A percentile compares a stretch with the other conserved stretches of the same genome.
These are phyloP conservation scores for Drosophila eohydei DNA, from an alignment of 2,888 invertebrate genomes.

Conservation along the genomic window DNA sequence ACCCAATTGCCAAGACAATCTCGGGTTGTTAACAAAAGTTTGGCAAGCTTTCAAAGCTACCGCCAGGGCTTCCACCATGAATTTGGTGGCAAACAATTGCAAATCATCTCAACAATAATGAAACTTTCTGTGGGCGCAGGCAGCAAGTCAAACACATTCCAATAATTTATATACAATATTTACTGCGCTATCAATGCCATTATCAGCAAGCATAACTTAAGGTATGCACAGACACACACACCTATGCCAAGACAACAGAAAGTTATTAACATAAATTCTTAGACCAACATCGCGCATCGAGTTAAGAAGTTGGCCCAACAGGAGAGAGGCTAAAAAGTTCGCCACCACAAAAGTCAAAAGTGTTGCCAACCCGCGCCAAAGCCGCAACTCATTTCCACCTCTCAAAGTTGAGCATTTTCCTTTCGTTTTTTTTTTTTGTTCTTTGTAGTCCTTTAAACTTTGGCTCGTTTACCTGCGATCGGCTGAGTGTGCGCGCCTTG, in stretches of 20 bases:
- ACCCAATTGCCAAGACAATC: not conserved
- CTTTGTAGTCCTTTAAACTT: constrained; percentile 63
- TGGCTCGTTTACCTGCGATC: constrained; percentile 73
- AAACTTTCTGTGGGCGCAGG: constrained; percentile 18
- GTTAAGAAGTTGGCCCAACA: constrained; percentile 44
- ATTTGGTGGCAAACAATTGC: constrained; percentile 7
- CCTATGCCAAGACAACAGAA: constrained; percentile 42
- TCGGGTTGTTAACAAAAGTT: constrained; percentile 32
- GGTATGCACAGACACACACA: constrained; percentile 14
- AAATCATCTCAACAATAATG: constrained; percentile 15
- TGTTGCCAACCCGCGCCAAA: constrained; percentile 47
- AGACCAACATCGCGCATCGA: constrained; percentile 56
- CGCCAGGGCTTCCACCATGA: constrained; percentile 41
- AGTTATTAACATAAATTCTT: constrained; percentile 79
- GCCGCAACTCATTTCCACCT: constrained; percentile 36
- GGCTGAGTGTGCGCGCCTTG: constrained; percentile 62
- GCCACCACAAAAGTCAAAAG: constrained; percentile 73
- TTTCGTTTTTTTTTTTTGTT: not conserved
- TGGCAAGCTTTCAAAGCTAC: constrained; percentile 38
- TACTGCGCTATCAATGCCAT: constrained; percentile 71
- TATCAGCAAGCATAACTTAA: constrained; percentile 69
- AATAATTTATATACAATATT: constrained; percentile 66
- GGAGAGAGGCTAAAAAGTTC: constrained; percentile 50
- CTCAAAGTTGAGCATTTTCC: constrained; percentile 51
- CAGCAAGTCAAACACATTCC: constrained; percentile 39